Conservation (phyloP, 2,888 invertebrate species). For the Hyposoter didymator region DNA sequence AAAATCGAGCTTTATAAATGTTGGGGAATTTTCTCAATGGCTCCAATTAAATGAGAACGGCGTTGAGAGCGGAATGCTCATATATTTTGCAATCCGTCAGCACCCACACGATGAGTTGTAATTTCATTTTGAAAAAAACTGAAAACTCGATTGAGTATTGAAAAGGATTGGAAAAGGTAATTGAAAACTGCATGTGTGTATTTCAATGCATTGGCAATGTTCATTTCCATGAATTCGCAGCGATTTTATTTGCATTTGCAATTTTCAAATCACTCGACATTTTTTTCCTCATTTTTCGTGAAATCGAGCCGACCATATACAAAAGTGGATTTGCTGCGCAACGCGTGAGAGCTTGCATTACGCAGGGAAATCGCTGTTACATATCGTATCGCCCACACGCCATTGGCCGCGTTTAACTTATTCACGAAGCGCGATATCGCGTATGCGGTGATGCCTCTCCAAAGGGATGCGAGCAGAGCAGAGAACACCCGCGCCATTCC, state of each 20-base stretch:
- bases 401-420: constrained; percentile 18
- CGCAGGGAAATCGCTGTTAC: constrained; percentile 25
- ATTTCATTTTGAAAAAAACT: background rate
- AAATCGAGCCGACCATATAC: background rate
- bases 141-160: background rate
- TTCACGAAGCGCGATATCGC: constrained; percentile 43
- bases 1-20: background rate
- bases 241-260: no score
- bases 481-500: constrained; percentile 12
- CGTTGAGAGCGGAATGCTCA: background rate
- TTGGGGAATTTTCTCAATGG: background rate
- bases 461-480: constrained; percentile 58
- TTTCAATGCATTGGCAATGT: background rate
- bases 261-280: no score
- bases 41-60: background rate
- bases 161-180: background rate
- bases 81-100: background rate
- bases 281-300: no score
- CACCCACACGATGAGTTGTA: no score
- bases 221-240: background rate
- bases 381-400: constrained; percentile 44
- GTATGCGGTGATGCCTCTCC: constrained; percentile 30
- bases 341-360: constrained; percentile 12
- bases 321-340: background rate
- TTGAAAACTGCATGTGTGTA: background rate